Conservation (phyloP, 1,140 invertebrate genomes). For the Bombus cullumanus region DNA sequence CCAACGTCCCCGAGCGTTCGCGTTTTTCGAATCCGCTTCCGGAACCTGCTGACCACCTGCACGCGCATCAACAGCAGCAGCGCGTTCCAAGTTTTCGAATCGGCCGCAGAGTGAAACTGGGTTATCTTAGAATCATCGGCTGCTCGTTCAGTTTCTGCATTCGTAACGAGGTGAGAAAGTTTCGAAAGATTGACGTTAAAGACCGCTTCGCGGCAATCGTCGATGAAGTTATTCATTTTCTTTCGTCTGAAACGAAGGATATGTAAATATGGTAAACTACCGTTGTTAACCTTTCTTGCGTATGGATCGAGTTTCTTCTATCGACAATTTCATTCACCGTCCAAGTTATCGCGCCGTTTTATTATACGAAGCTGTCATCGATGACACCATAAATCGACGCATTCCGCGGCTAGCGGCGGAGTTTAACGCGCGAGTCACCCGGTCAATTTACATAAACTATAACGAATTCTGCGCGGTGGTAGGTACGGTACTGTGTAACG, state of each 20-base stretch:
- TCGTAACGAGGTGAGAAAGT: background rate
- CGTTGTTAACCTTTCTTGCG: background rate
- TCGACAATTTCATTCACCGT: background rate
- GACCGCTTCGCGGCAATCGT: background rate
- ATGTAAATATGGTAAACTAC: background rate
- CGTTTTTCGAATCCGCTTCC: conserved; percentile 4
- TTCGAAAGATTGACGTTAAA: background rate
- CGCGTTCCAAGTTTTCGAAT: background rate
- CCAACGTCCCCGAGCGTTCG: background rate
- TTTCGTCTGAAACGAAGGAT: background rate
- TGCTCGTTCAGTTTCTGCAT: background rate
- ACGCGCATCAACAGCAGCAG: background rate
- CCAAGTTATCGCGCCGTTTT: background rate
- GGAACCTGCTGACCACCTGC: background rate
- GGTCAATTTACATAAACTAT: conserved; percentile 54
- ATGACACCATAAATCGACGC: conserved; percentile 30
- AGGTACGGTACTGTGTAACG: conserved; percentile 62
- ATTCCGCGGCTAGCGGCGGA: background rate
- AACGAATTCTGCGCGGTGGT: conserved; percentile 56
- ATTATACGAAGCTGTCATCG: background rate
- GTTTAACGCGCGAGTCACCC: conserved; percentile 19
- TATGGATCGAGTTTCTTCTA: no score
- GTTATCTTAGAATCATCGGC: background rate
- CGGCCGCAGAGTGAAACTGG: background rate
- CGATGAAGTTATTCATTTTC: background rate